phyloP scores from a whole-genome alignment of 2,888 invertebrate genomes.

The Tridacna crocea region DNA sequence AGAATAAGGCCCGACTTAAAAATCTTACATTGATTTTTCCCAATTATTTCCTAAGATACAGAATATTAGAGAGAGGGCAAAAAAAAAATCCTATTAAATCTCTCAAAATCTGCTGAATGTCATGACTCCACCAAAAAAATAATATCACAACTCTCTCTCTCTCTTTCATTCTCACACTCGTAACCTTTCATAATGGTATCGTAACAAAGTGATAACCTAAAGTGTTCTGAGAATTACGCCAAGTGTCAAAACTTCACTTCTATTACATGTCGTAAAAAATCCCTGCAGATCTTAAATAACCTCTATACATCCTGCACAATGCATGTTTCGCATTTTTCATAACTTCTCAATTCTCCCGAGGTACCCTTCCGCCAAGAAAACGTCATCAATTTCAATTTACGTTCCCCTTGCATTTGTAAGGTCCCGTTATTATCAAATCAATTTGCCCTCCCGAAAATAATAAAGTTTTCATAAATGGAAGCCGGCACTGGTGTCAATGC shows the following conservation, averaged over 20 bases:
- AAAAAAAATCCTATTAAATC: conserved; percentile 23
- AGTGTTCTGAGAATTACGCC: conserved; percentile 23
- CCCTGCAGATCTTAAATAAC: conserved; percentile 48
- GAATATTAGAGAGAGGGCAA: background rate
- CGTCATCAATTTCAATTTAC: conserved; percentile 65
- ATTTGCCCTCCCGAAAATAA: conserved; percentile 64
- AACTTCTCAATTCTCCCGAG: conserved; percentile 44
- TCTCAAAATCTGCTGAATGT: conserved; percentile 17
- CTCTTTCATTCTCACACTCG: background rate
- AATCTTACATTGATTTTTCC: conserved; percentile 24
- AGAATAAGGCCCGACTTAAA: too few species aligned
- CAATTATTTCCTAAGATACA: conserved; percentile 12
- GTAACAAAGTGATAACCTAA: conserved; percentile 27
- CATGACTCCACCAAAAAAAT: conserved; percentile 24
- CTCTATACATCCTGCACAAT: conserved; percentile 51
- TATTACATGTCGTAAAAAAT: conserved; percentile 30
- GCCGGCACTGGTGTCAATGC: conserved; percentile 57
- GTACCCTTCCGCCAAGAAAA: conserved; percentile 44
- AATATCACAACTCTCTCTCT: background rate
- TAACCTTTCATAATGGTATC: conserved; percentile 17
- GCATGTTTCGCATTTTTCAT: conserved; percentile 59
- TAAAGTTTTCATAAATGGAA: conserved; percentile 66
- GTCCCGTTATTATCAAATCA: conserved; percentile 63
- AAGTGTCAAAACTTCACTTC: conserved; percentile 47
- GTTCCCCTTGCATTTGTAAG: conserved; percentile 41